Base-by-base conservation (phyloP, 1,140 invertebrate genomes). In the Campoletis sonorensis region DNA sequence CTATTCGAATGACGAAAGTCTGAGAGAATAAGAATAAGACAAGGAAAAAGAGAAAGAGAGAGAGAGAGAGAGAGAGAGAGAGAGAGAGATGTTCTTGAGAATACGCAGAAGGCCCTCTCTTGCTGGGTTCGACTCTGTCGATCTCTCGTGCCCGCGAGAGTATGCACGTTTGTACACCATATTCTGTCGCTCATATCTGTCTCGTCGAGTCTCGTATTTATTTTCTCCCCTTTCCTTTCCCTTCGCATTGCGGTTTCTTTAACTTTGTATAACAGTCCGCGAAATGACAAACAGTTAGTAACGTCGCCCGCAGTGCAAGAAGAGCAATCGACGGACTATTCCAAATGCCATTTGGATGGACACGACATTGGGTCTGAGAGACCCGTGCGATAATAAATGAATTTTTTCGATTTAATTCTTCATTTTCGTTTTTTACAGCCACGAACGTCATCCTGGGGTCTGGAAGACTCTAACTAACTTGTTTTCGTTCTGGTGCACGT, bases 61-160 rank as follows among this genome's bases (percentile, higher is more conserved):
- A 2, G 54, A 54, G 54, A 75, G 37, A 49, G 37, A 54, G 26
- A 58, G 21, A 51, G 73, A 54, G 49, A 27, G 26, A 51, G 49
- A 54, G 15, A 27, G 64, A 83, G 64, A 40, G 80, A 80, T 79
- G 81, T 82, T 85, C 88, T 89, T 88, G 88, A 89, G 86, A 88
- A 86, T 86, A 83, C 84, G 87, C 88, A 88, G 87, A 87, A 88
- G 88, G 87, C 86, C 86, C 87, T 81, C n/a, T 61, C 45, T 70
- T 49, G 58, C 23, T n/a, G 21, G 61, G 23, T 67, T 67, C 61
- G 61, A 67, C 61, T 67, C 61, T 67, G 26, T 27, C 61, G 61
- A 67, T 67, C 61, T 67, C 61, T 67, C 61, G 61, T 67, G 23
- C 61, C 13, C 23, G 21, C 61, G 23, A 27, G 23, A 27, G 13